Evolutionary conservation across 2,888 invertebrate species (phyloP).

Genomic region (Psococerastis gibbosa): DNA sequence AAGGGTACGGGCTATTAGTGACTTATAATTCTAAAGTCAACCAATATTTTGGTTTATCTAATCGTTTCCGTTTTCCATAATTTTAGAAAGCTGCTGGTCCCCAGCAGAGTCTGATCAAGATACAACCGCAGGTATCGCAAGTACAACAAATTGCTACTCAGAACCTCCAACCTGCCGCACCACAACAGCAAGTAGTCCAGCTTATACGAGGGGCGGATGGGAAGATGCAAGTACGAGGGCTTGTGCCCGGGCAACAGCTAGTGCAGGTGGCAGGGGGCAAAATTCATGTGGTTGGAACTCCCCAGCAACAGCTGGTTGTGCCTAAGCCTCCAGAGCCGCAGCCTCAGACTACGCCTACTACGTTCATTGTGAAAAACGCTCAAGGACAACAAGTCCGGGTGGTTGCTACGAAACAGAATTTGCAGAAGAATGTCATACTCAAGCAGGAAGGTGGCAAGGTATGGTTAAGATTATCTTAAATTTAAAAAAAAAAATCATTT

Average conservation of each 20-base stretch:
- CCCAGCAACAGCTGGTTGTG: constrained; percentile 24
- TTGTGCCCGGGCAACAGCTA: constrained; percentile 48
- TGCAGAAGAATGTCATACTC: background rate
- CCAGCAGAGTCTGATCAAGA: constrained; percentile 32
- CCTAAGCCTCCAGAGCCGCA: background rate
- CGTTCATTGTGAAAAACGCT: constrained; percentile 11
- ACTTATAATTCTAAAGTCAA: too few relatives aligned
- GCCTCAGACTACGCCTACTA: constrained; percentile 17
- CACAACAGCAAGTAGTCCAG: constrained; percentile 53
- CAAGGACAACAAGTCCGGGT: constrained; percentile 2
- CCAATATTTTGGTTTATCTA: too few relatives aligned
- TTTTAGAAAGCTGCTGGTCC: constrained; percentile 21
- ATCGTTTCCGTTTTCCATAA: too few relatives aligned
- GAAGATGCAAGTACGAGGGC: constrained; percentile 52
- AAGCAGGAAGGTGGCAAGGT: constrained; percentile 4
- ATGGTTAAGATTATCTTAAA: too few relatives aligned
- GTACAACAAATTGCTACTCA: constrained; percentile 21
- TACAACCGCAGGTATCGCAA: constrained; percentile 23
- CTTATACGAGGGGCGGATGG: constrained; percentile 81
- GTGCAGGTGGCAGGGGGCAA: constrained; percentile 88
- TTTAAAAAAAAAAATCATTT: too few relatives aligned
- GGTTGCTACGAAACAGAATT: background rate
- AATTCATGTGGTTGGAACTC: constrained; percentile 59
- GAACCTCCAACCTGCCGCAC: constrained; percentile 1
- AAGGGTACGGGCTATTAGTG: too few relatives aligned